Percentiles rank a stretch among this genome's conserved stretches.
Evolutionary conservation across 2,113 vertebrate species (phyloP).

Genomic region (Redunca redunca): DNA sequence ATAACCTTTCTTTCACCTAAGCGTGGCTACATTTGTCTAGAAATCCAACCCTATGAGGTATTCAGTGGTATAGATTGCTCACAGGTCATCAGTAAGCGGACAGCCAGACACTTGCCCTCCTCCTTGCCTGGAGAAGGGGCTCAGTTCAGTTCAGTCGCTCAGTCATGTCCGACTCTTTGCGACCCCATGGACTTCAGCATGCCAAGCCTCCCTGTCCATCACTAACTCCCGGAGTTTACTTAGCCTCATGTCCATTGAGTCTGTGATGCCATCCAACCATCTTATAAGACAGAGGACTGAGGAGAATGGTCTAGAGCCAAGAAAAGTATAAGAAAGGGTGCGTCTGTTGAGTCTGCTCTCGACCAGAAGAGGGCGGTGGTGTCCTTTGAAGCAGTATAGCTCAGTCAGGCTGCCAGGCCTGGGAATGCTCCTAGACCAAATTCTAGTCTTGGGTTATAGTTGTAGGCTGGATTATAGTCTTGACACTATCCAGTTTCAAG

Average conservation of each 20-base stretch:
- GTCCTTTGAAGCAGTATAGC: neutral
- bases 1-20: neutral
- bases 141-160: neutral
- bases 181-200: neutral
- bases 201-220: neutral
- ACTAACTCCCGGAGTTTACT: neutral
- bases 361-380: slow-evolving; percentile 49
- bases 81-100: neutral
- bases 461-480: neutral
- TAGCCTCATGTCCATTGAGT: neutral
- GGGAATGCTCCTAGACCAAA: neutral
- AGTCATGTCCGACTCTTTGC: neutral
- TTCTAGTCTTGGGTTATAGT: neutral
- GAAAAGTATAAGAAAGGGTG: neutral
- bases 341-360: neutral
- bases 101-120: neutral
- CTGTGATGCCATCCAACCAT: neutral
- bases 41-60: neutral
- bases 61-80: neutral
- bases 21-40: neutral
- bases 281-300: neutral
- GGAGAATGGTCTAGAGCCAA: neutral
- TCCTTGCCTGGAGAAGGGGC: neutral
- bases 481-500: neutral
- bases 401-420: no score